Percentiles rank a stretch among this genome's conserved stretches.
phyloP scores from a whole-genome alignment of 2,888 invertebrate genomes.

The Hirudinaria manillensis region DNA sequence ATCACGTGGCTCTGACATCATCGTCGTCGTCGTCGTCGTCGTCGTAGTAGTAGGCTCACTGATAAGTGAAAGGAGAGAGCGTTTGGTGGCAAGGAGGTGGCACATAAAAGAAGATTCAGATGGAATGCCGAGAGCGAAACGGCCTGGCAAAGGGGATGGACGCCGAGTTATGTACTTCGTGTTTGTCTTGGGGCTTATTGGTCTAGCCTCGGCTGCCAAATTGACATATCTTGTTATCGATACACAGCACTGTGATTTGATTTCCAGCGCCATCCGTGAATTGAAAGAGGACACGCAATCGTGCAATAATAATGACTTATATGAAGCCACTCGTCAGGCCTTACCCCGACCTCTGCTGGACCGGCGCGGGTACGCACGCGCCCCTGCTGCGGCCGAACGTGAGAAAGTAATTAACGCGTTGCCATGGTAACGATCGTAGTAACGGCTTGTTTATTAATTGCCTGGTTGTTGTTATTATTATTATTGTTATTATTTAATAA shows the following conservation, averaged over 20 bases:
- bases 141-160: not conserved
- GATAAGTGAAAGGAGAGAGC: too few relatives aligned
- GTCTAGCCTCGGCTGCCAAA: conserved; percentile 10
- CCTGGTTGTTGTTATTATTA: too few relatives aligned
- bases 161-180: not conserved
- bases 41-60: too few relatives aligned
- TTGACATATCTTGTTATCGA: conserved; percentile 19
- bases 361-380: too few relatives aligned
- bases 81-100: too few relatives aligned
- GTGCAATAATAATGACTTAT: conserved; percentile 16
- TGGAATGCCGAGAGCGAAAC: not conserved
- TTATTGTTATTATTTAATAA: too few relatives aligned
- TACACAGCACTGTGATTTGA: conserved; percentile 12
- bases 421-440: too few relatives aligned
- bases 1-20: too few relatives aligned
- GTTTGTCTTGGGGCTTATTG: conserved; percentile 13
- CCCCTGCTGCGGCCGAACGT: too few relatives aligned
- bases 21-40: too few relatives aligned
- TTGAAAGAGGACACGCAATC: not conserved
- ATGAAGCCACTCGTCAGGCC: not conserved
- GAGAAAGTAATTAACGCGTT: too few relatives aligned
- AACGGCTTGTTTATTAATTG: too few relatives aligned
- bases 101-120: not conserved
- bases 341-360: not conserved
- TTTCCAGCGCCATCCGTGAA: not conserved